Percentiles rank a stretch among this genome's conserved stretches.
Conservation (phyloP, 2,113 vertebrate genomes). For the Ptyas mucosa region DNA sequence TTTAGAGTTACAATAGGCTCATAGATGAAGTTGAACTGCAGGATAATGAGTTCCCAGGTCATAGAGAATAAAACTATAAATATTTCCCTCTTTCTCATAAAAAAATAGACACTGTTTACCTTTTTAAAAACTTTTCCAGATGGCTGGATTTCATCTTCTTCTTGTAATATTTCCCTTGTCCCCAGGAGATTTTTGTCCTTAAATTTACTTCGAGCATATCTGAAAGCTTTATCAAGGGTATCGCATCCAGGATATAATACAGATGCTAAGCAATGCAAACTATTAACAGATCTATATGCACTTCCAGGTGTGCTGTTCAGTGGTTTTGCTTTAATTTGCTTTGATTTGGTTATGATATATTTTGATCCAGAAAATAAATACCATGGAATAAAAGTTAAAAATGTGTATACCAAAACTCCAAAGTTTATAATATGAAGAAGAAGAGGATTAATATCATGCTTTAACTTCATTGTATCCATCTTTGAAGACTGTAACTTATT, state of each 20-base stretch:
- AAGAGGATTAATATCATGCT: constrained; percentile 85
- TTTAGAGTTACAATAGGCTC: neutral
- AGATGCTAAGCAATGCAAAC: constrained; percentile 72
- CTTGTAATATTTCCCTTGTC: constrained; percentile 86
- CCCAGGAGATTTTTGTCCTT: constrained; percentile 83
- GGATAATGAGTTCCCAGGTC: neutral
- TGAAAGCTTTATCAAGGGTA: constrained; percentile 88
- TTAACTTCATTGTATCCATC: constrained; percentile 80
- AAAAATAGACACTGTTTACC: constrained; percentile 66
- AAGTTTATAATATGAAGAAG: constrained; percentile 84
- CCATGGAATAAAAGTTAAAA: constrained; percentile 83
- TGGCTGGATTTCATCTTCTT: constrained; percentile 90
- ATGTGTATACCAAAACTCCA: constrained; percentile 78
- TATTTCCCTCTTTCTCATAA: neutral
- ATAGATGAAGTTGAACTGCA: neutral
- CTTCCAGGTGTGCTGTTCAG: constrained; percentile 72
- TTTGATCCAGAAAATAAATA: constrained; percentile 83
- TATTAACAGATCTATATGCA: constrained; percentile 81
- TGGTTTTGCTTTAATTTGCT: constrained; percentile 78
- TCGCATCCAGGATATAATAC: constrained; percentile 80
- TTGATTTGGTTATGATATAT: constrained; percentile 74
- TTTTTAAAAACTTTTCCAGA: constrained; percentile 95
- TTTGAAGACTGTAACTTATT: constrained; percentile 49
- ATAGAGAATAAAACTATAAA: neutral
- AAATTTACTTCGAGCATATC: constrained; percentile 75